These are phyloP conservation scores for Rhopalosiphum nymphaeae DNA, from an alignment of 2,888 invertebrate genomes.

Conservation along the genomic window DNA sequence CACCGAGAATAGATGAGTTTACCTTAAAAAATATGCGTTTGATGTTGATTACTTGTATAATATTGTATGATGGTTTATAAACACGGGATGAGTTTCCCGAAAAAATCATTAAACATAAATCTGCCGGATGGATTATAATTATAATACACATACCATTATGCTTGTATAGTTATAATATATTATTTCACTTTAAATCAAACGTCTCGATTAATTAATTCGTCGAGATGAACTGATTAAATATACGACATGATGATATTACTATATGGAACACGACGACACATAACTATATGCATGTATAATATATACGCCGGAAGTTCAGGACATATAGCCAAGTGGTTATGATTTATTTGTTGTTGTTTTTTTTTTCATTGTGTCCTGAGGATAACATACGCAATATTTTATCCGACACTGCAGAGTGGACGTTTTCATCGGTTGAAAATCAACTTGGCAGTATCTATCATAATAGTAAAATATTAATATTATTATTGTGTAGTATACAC, in stretches of 20 bases:
- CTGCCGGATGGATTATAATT: neutral
- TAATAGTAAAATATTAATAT: neutral
- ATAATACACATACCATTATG: neutral
- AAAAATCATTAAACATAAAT: neutral
- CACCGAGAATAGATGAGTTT: neutral
- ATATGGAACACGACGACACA: neutral
- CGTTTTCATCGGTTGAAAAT: constrained; percentile 27
- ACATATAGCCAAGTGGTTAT: neutral
- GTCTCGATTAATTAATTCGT: neutral
- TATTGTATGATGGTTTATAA: neutral
- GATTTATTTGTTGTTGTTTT: constrained; percentile 28
- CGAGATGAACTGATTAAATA: neutral
- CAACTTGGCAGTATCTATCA: constrained; percentile 1
- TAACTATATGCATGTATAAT: neutral
- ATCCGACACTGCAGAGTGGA: constrained; percentile 3
- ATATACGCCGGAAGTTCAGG: neutral
- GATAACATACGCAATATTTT: constrained; percentile 8
- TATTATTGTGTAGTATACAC: neutral
- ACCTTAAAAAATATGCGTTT: neutral
- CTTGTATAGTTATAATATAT: neutral
- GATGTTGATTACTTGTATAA: neutral
- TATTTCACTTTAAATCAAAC: neutral
- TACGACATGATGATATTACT: neutral
- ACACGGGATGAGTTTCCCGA: neutral
- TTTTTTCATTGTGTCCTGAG: constrained; percentile 15